Evolutionary conservation across 2,888 invertebrate species (phyloP).

Genomic region (Tenthredo scrophulariae): DNA sequence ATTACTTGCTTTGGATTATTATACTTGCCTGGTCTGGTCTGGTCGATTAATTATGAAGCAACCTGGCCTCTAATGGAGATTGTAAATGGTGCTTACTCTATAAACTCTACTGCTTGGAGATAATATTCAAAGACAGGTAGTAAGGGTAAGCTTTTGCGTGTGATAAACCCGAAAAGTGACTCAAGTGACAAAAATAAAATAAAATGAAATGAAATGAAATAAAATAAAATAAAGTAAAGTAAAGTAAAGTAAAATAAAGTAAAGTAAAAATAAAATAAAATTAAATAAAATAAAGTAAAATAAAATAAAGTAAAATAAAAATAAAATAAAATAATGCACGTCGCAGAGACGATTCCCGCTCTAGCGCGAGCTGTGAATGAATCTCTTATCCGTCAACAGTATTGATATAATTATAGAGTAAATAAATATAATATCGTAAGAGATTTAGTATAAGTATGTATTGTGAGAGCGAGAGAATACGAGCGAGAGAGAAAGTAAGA

Average conservation of each 20-base stretch:
- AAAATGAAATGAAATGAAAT: slow-evolving; percentile 39
- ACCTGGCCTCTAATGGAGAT: slow-evolving; percentile 39
- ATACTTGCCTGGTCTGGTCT: slow-evolving; percentile 25
- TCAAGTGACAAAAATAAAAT: slow-evolving; percentile 49
- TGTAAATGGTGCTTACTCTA: slow-evolving; percentile 53
- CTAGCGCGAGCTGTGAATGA: slow-evolving; percentile 77
- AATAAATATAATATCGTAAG: slow-evolving; percentile 77
- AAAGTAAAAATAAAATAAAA: slow-evolving; percentile 59
- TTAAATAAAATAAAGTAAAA: slow-evolving; percentile 26
- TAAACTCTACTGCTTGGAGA: slow-evolving; percentile 50
- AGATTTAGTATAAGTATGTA: slow-evolving; percentile 75
- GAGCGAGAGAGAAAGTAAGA: slow-evolving; percentile 47
- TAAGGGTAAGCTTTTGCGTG: slow-evolving; percentile 60
- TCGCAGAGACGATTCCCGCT: slow-evolving; percentile 73
- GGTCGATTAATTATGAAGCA: slow-evolving; percentile 44
- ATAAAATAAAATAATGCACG: slow-evolving; percentile 67
- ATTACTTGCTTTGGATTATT: background rate
- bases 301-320: slow-evolving; percentile 55
- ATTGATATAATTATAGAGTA: slow-evolving; percentile 78
- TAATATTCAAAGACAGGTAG: slow-evolving; percentile 51
- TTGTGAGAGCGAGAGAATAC: slow-evolving; percentile 57
- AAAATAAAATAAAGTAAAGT: slow-evolving; percentile 37
- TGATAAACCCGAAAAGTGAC: slow-evolving; percentile 62
- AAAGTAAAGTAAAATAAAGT: slow-evolving; percentile 60
- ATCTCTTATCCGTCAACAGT: slow-evolving; percentile 79